phyloP scores from a whole-genome alignment of 2,888 invertebrate species.

The Agrochola lota region DNA sequence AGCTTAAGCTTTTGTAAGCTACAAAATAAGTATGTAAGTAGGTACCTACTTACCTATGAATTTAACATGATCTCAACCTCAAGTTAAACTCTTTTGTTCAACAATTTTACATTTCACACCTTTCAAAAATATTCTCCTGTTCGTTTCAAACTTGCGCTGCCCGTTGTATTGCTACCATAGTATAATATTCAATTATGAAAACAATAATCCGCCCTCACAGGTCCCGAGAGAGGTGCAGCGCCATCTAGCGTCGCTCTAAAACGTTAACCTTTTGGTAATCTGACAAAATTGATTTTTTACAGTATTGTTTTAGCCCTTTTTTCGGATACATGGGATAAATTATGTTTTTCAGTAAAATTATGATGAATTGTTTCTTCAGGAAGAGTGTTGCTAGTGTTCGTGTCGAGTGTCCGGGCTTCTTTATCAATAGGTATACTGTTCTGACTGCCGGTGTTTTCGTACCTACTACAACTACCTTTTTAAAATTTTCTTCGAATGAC shows the following conservation, averaged over 20 bases:
- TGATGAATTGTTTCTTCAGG: background rate
- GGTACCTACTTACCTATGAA: too few species aligned
- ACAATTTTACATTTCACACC: background rate
- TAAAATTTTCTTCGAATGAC: too few species aligned
- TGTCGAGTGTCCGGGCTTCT: background rate
- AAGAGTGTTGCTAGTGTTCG: background rate
- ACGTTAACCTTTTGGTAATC: slow-evolving; percentile 58
- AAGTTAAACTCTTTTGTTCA: too few species aligned
- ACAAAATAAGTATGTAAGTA: too few species aligned
- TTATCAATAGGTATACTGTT: background rate
- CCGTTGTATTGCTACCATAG: slow-evolving; percentile 73
- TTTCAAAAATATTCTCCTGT: slow-evolving; percentile 11
- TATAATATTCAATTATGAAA: slow-evolving; percentile 88
- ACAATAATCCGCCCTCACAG: slow-evolving; percentile 80
- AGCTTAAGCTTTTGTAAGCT: too few species aligned
- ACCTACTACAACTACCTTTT: too few species aligned
- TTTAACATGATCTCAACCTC: too few species aligned
- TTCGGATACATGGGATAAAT: background rate
- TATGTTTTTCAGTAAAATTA: background rate
- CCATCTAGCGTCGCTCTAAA: slow-evolving; percentile 70
- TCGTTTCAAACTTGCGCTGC: slow-evolving; percentile 66
- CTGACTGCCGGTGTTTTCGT: background rate
- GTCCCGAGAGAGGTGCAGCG: slow-evolving; percentile 68
- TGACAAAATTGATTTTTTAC: slow-evolving; percentile 34
- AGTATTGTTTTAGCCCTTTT: slow-evolving; percentile 1